These are phyloP conservation scores for Ips nitidus DNA, from an alignment of 1,140 invertebrate species.

Conservation along the genomic window DNA sequence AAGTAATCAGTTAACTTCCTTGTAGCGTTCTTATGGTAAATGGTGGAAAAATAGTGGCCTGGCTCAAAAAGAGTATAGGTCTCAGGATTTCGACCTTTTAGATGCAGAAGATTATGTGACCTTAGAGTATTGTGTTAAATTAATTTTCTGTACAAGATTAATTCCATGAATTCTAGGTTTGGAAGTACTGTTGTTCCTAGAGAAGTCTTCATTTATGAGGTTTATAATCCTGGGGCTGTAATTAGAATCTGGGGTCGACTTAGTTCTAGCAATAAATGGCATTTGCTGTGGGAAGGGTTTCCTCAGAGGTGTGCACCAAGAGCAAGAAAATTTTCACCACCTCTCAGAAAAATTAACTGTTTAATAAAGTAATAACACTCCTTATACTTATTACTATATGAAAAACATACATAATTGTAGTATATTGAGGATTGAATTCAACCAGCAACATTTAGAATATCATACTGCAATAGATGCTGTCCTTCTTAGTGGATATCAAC, in stretches of 20 bases:
- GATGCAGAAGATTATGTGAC: constrained; percentile 85
- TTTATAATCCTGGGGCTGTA: constrained; percentile 86
- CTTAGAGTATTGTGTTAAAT: constrained; percentile 48
- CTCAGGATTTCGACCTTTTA: constrained; percentile 67
- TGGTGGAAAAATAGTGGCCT: constrained; percentile 86
- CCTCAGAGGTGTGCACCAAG: constrained; percentile 63
- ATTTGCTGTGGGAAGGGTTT: constrained; percentile 73
- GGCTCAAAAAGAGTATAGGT: constrained; percentile 67
- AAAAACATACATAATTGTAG: constrained; percentile 52
- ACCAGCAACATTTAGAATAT: constrained; percentile 76
- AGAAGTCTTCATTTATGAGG: constrained; percentile 81
- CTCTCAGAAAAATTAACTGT: constrained; percentile 62
- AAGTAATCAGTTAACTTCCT: background rate
- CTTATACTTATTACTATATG: background rate
- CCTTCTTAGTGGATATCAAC: constrained; percentile 63
- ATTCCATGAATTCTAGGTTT: constrained; percentile 60
- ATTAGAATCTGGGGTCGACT: constrained; percentile 77
- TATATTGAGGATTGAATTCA: constrained; percentile 79
- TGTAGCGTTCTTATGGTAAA: constrained; percentile 81
- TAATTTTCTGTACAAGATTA: background rate
- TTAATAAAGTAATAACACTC: constrained; percentile 61
- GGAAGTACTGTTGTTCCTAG: constrained; percentile 74
- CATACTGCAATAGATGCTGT: constrained; percentile 89
- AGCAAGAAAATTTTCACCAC: constrained; percentile 75
- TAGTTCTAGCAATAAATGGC: constrained; percentile 60